A percentile compares a stretch with the other conserved stretches of the same genome.
Conservation (phyloP, 2,797 vertebrate genomes). For the Lagodon rhomboides region DNA sequence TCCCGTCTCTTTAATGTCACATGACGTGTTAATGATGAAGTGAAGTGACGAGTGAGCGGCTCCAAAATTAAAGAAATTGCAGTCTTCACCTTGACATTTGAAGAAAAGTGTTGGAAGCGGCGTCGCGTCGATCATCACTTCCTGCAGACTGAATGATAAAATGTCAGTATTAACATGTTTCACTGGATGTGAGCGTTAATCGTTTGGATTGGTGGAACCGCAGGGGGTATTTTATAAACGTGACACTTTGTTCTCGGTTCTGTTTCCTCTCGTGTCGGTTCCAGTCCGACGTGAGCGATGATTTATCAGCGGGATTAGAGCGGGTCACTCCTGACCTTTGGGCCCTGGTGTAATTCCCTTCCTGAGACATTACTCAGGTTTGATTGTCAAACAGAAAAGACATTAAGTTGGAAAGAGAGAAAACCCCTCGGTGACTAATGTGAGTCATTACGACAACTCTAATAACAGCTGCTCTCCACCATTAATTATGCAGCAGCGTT, state of each 20-base stretch:
- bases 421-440: conserved; percentile 69
- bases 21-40: neutral
- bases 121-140: conserved; percentile 19
- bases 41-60: neutral
- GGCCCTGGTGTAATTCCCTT: conserved; percentile 42
- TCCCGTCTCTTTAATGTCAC: neutral
- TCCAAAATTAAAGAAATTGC: neutral
- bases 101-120: neutral
- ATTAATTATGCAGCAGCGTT: conserved; percentile 76
- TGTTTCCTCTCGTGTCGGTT: conserved; percentile 5
- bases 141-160: neutral
- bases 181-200: neutral
- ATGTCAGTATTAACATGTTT: neutral
- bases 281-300: conserved; percentile 8
- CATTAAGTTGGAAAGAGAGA: conserved; percentile 39
- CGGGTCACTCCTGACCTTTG: conserved; percentile 56
- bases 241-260: neutral
- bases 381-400: conserved; percentile 48
- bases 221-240: too few species aligned
- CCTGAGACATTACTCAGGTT: conserved; percentile 44
- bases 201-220: neutral
- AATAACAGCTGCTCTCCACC: conserved; percentile 55
- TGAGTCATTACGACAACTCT: conserved; percentile 70
- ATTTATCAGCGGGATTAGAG: conserved; percentile 50
- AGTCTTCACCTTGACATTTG: conserved; percentile 24